These are phyloP conservation scores for rabbit (Oryctolagus cuniculus) DNA, from an alignment of 2,113 vertebrate genomes.

Conservation along the genomic window DNA sequence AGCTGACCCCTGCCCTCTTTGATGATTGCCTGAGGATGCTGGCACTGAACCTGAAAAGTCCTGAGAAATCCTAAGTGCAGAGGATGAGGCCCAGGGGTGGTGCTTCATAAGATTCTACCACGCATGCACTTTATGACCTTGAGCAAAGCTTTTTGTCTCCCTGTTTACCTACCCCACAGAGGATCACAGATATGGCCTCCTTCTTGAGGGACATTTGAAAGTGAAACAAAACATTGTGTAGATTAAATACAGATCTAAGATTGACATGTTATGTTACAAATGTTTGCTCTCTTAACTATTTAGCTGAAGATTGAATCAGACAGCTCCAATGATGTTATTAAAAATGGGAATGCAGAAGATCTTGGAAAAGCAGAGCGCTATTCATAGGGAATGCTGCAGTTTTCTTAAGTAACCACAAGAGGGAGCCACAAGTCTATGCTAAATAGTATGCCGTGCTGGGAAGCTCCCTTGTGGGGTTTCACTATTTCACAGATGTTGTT, in stretches of 20 bases:
- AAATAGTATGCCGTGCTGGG: background rate
- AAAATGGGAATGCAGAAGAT: background rate
- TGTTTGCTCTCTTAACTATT: background rate
- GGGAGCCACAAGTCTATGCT: background rate
- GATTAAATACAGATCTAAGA: background rate
- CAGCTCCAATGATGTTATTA: background rate
- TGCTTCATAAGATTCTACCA: rapidly evolving
- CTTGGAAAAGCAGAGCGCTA: background rate
- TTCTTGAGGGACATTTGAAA: background rate
- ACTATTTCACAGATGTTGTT: background rate
- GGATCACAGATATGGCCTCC: background rate
- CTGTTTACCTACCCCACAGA: background rate
- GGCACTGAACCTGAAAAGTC: background rate
- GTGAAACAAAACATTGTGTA: background rate
- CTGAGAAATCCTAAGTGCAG: background rate
- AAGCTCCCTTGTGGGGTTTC: background rate
- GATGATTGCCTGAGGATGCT: background rate
- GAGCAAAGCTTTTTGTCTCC: background rate
- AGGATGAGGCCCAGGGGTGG: background rate
- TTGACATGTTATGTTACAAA: background rate
- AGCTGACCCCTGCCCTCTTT: too few species aligned
- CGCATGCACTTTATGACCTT: background rate
- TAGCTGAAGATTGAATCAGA: background rate
- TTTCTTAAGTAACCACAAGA: conserved; percentile 64
- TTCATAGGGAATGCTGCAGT: background rate